Base-by-base conservation (phyloP, 92 coral and sea anemone genomes). In the Galaxea fascicularis region DNA sequence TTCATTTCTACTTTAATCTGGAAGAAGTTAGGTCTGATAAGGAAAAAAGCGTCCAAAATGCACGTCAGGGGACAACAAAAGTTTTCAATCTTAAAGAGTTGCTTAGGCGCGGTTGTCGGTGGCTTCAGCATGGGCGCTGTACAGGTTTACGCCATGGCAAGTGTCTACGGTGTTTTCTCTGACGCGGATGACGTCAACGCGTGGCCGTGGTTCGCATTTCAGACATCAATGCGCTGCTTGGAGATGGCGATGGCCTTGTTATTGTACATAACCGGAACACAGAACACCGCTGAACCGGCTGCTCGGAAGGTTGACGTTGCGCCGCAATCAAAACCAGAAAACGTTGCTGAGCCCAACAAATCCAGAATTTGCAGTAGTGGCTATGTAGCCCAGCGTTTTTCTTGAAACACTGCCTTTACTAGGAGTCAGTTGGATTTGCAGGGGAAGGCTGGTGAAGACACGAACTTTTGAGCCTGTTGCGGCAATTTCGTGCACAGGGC, bases 181-280 rank as follows among this genome's bases (percentile, higher is more conserved):
- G 69, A 79, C 51, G 54, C 71, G 29, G 74, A 30, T 64, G 73
- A 74, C 85, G 92, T 78, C 44, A n/a, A 87, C 0, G 86, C 93
- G 54, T 94, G 98, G 98, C 89, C 92, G 25, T 94, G 98, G 98
- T 94, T 82, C 72, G 85, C 85, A 0, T 82, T 84, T n/a, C 82
- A 75, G 30, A 94, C 98, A 16, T 71, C 53, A 28, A 60, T 89
- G 75, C 89, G 98, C 28, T 16, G 88, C 18, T 80, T 94, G 21
- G 98, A 94, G 73, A 8, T 94, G 44, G 85, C 74, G 21, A 81
- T 94, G 92, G 83, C 90, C 4, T 46, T 82, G 28, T 65, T 89
- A 39, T 28, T 92, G 78, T 91, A 86, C 73, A 71, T 56, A 25
- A 73, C 49, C 27, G 79, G 70, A 18, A 49, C 60, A 1, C 45